phyloP scores from a whole-genome alignment of 64 coral and sea anemone species.

The Pocillopora damicornis region DNA sequence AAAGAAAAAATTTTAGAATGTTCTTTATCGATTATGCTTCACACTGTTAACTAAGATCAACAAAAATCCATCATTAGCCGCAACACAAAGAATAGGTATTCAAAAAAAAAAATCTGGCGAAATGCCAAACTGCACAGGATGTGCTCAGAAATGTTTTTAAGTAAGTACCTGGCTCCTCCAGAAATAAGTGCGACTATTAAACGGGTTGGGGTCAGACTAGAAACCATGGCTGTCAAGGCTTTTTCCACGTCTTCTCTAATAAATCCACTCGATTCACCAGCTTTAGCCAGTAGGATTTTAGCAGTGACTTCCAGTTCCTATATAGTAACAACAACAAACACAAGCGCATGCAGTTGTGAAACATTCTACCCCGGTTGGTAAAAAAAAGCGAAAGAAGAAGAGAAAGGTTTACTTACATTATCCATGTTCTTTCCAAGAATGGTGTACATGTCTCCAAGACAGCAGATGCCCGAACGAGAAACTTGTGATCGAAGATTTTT shows the following conservation, averaged over 20 bases:
- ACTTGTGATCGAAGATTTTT: constrained; percentile 98
- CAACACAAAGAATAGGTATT: too few species aligned
- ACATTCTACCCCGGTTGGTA: background rate
- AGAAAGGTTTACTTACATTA: constrained; percentile 50
- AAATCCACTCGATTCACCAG: constrained; percentile 82
- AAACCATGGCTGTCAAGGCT: constrained; percentile 69
- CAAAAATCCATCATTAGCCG: too few species aligned
- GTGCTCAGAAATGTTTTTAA: background rate
- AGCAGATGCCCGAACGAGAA: constrained; percentile 80
- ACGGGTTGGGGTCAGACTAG: constrained; percentile 47
- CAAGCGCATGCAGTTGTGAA: background rate
- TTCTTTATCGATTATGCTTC: too few species aligned
- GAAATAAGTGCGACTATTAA: constrained; percentile 66
- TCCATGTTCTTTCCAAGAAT: constrained; percentile 89
- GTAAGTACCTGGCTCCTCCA: constrained; percentile 67
- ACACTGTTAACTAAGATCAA: too few species aligned
- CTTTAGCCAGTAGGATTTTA: constrained; percentile 81
- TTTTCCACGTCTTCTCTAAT: constrained; percentile 93
- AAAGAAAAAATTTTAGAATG: background rate
- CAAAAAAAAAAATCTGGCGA: too few species aligned
- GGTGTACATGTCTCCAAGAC: constrained; percentile 86
- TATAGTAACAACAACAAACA: background rate
- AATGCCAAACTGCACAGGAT: too few species aligned
- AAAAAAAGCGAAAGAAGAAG: background rate
- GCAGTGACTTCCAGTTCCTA: constrained; percentile 80